Conservation (phyloP, 2,113 vertebrate genomes). For the Bagarius yarrelli region DNA sequence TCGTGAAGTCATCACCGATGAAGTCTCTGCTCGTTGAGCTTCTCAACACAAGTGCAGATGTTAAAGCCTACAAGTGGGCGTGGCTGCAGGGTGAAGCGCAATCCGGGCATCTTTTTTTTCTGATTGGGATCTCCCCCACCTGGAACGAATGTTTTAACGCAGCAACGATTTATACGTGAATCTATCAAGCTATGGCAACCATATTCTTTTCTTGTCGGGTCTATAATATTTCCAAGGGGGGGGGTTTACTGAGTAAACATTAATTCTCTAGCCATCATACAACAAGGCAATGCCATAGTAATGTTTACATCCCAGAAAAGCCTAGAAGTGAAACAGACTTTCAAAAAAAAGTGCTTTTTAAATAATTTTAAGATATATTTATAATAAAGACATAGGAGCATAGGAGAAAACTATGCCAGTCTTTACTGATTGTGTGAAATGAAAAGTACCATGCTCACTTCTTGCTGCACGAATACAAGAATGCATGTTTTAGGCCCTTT, state of each 20-base stretch:
- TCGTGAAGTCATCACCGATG: constrained; percentile 36
- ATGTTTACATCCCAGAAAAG: too few species aligned
- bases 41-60: constrained; percentile 11
- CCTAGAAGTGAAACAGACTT: too few species aligned
- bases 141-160: neutral
- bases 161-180: constrained; percentile 10
- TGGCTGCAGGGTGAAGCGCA: constrained; percentile 1
- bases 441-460: too few species aligned
- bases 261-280: neutral
- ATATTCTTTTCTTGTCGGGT: neutral
- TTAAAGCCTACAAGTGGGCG: constrained; percentile 42
- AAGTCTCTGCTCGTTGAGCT: constrained; percentile 31
- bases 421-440: too few species aligned
- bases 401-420: too few species aligned
- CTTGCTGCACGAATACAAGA: too few species aligned
- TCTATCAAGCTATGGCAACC: neutral
- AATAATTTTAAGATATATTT: too few species aligned
- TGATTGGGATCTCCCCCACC: constrained; percentile 2
- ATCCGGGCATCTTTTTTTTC: constrained; percentile 10
- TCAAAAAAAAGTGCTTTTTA: too few species aligned
- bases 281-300: neutral
- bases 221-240: neutral
- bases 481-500: too few species aligned
- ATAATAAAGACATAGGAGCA: too few species aligned
- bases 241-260: neutral